These are phyloP conservation scores for Philopedon plagiatum DNA, from an alignment of 2,888 invertebrate genomes.

Conservation along the genomic window DNA sequence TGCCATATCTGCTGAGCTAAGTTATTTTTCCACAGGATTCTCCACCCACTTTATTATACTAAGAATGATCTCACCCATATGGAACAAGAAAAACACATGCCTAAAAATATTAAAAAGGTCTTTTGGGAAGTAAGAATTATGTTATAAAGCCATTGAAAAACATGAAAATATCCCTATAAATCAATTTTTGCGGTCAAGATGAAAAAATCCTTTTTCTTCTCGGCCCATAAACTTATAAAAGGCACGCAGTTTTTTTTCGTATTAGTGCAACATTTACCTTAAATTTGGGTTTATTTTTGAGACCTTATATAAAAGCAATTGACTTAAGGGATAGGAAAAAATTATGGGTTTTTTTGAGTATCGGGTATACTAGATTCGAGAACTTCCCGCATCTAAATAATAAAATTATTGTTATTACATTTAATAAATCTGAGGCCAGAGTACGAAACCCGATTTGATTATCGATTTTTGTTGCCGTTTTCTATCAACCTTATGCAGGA, in stretches of 20 bases:
- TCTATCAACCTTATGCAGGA: too few species aligned
- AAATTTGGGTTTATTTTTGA: neutral
- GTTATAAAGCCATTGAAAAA: conserved; percentile 17
- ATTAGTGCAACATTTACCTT: neutral
- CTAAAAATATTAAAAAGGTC: conserved; percentile 15
- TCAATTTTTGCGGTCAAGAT: conserved; percentile 12
- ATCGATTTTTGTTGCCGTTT: too few species aligned
- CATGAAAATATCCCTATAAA: conserved; percentile 20
- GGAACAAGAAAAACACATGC: conserved; percentile 34
- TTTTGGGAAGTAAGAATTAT: conserved; percentile 18
- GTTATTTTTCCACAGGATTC: neutral
- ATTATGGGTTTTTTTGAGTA: too few species aligned
- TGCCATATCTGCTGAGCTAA: conserved; percentile 17
- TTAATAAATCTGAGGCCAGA: too few species aligned
- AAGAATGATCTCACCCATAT: conserved; percentile 15
- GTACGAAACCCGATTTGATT: too few species aligned
- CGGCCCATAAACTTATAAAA: conserved; percentile 7
- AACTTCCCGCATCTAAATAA: too few species aligned
- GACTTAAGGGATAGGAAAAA: too few species aligned
- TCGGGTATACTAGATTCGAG: too few species aligned
- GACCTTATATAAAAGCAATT: neutral
- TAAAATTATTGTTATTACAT: too few species aligned
- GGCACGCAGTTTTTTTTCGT: conserved; percentile 4
- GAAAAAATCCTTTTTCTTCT: conserved; percentile 14
- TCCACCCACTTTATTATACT: conserved; percentile 16